phyloP scores from a whole-genome alignment of 35 echinoderm and acorn worm species.

The Apostichopus japonicus region DNA sequence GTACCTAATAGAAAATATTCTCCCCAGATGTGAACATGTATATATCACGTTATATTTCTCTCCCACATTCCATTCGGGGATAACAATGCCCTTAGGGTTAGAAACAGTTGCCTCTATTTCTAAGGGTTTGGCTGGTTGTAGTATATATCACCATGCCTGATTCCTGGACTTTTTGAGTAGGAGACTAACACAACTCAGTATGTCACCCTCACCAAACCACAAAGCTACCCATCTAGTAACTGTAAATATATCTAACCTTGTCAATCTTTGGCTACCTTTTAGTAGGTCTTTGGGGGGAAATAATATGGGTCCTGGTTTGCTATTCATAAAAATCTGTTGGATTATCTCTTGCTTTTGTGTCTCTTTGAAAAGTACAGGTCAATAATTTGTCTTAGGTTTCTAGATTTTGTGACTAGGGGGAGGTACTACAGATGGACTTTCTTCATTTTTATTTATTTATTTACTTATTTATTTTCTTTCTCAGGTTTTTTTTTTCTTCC shows the following conservation, averaged over 20 bases:
- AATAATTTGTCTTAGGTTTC: constrained; percentile 1
- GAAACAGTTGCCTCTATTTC: not conserved
- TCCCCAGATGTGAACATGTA: too few species aligned
- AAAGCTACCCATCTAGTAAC: not conserved
- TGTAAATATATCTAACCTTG: not conserved
- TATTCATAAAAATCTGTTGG: not conserved
- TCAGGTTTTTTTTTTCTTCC: not conserved
- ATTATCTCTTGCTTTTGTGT: not conserved
- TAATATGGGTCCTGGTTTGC: not conserved
- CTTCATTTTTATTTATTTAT: not conserved
- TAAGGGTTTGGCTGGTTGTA: not conserved
- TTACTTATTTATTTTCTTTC: not conserved
- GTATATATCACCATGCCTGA: not conserved
- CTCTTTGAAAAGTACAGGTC: not conserved
- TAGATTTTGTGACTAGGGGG: not conserved
- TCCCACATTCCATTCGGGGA: not conserved
- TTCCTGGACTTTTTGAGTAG: not conserved
- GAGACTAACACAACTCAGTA: not conserved
- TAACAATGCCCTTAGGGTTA: not conserved
- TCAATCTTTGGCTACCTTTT: not conserved
- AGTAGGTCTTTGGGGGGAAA: not conserved
- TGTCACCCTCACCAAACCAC: not conserved
- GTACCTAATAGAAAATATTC: too few species aligned
- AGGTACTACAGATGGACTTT: not conserved
- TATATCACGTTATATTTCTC: not conserved